These are phyloP conservation scores for Rugalucina vietnamica DNA, from an alignment of 2,888 invertebrate species.

Conservation along the genomic window DNA sequence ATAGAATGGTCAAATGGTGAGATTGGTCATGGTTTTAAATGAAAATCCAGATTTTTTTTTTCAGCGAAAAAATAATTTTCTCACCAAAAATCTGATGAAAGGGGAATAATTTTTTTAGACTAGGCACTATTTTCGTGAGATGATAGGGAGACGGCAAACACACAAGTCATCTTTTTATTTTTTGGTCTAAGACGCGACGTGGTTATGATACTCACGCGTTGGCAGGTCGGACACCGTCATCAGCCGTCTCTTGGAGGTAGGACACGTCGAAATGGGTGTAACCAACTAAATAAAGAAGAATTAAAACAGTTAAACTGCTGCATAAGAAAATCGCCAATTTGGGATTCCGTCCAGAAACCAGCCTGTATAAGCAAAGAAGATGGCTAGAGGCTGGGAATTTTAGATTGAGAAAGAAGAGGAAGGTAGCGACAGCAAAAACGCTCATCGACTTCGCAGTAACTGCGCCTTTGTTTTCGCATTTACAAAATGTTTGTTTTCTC, in stretches of 20 bases:
- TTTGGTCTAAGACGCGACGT: background rate
- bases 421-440: too few species aligned
- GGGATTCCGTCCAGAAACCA: too few species aligned
- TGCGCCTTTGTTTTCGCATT: too few species aligned
- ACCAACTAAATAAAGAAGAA: too few species aligned
- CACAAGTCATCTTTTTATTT: background rate
- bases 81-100: background rate
- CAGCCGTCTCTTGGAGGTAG: background rate
- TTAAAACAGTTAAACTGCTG: too few species aligned
- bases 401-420: too few species aligned
- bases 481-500: too few species aligned
- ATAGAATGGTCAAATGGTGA: too few species aligned
- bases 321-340: too few species aligned
- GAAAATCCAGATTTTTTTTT: background rate
- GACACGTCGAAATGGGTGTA: conserved; percentile 5
- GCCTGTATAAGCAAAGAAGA: too few species aligned
- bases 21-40: background rate
- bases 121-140: background rate
- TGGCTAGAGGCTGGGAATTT: too few species aligned
- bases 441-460: too few species aligned
- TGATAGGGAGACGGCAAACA: background rate
- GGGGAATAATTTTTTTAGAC: background rate
- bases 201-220: background rate
- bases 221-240: background rate
- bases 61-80: background rate